A percentile compares a stretch with the other conserved stretches of the same genome.
Conservation (phyloP, 1,140 invertebrate genomes). For the Pogonomyrmex barbatus region DNA sequence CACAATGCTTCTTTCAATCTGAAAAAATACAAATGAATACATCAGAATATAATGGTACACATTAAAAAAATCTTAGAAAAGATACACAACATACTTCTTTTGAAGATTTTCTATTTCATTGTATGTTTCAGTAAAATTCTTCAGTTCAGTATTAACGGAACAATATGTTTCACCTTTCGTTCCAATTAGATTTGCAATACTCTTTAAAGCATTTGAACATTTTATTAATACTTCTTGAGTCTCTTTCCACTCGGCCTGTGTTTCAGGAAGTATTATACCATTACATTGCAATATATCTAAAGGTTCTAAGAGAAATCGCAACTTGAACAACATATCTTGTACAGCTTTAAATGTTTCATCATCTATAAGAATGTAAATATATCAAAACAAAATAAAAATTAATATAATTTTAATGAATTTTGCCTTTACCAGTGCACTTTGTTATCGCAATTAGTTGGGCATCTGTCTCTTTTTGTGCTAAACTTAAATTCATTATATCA, state of each 20-base stretch:
- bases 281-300: conserved; percentile 71
- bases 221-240: conserved; percentile 53
- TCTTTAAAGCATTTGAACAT: conserved; percentile 60
- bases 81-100: conserved; percentile 59
- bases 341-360: conserved; percentile 29
- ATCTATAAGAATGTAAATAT: conserved; percentile 52
- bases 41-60: background rate
- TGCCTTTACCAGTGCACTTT: conserved; percentile 64
- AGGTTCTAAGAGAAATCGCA: conserved; percentile 63
- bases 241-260: conserved; percentile 60
- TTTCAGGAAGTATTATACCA: conserved; percentile 71
- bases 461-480: conserved; percentile 46
- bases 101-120: conserved; percentile 60
- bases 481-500: conserved; percentile 63
- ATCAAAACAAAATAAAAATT: background rate
- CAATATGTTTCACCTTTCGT: conserved; percentile 56
- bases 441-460: conserved; percentile 45
- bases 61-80: background rate
- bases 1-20: conserved; percentile 66
- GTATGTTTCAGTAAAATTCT: conserved; percentile 61
- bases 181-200: conserved; percentile 62
- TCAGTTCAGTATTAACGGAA: conserved; percentile 55
- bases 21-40: conserved; percentile 53
- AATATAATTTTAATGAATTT: background rate
- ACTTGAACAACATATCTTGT: conserved; percentile 57